Evolutionary conservation across 2,797 vertebrate genomes (phyloP), one percentile per base, ranked within the genome.

Genomic region (Esox masquinongy): DNA sequence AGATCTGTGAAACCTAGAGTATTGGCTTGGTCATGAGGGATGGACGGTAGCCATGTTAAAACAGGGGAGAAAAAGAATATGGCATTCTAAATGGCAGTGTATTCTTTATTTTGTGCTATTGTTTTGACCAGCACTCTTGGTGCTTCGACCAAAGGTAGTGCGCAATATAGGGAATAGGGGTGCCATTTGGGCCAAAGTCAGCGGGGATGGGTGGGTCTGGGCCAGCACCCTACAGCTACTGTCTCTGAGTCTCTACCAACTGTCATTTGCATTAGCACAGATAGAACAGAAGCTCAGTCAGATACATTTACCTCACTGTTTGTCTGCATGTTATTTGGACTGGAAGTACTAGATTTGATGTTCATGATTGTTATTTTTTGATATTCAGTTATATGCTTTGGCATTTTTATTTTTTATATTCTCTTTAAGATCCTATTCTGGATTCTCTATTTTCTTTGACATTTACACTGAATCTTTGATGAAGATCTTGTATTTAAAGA

Each of bases 231-330:
- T 74, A 86, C 83, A 79, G 15, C 63, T 31, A 87, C 87, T 89
- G 83, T 90, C 87, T 87, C 82, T 87, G 87, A 19, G 66, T 75
- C 26, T 79, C 72, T 71, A 83, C 85, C 87, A 91, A 88, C 85
- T 91, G 88, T 92, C 85, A 92, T 90, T 90, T 90, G 88, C 88
- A 92, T 91, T 88, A 87, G 85, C 86, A 85, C 84, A 86, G 80
- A 68, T 17, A 24, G 19, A 31, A 22, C 47, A 2, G 3, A 36
- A 53, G 68, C 72, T 16, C 72, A 74, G 56, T 16, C 72, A 75
- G 68, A 88, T 88, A 88, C 85, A 84, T 85, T 86, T 17, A 85
- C 78, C 84, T 78, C 87, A 84, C 89, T 91, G 84, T 84, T 88
- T 93, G 85, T 78, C 22, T 9, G 53, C 3, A n/a, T 22, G 53